Conservation (phyloP, 2,888 invertebrate genomes). For the Muschampia plurimacula region DNA sequence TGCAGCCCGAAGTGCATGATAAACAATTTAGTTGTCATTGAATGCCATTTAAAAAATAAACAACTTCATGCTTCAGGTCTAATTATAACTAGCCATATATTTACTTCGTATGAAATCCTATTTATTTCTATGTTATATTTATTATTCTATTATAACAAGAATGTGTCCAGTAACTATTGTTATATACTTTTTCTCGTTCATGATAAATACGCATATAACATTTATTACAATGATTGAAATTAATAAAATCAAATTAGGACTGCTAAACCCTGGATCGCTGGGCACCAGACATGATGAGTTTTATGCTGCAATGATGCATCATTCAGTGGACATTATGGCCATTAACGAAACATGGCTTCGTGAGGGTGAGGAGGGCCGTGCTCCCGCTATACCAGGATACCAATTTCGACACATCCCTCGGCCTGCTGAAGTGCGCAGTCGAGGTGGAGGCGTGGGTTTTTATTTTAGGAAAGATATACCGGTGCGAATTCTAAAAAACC, state of each 20-base stretch:
- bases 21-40: too few relatives aligned
- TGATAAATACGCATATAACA: background rate
- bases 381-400: background rate
- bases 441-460: conserved; percentile 3
- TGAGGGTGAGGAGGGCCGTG: background rate
- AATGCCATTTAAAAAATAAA: too few relatives aligned
- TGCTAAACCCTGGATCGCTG: background rate
- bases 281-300: conserved; percentile 3
- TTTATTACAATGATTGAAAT: background rate
- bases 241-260: background rate
- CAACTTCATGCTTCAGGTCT: too few relatives aligned
- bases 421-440: background rate
- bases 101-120: background rate
- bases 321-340: background rate
- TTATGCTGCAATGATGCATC: background rate
- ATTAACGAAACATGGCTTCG: conserved; percentile 4
- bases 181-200: background rate
- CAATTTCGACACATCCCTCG: background rate
- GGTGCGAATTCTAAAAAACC: background rate
- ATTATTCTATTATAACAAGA: too few relatives aligned
- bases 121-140: background rate
- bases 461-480: background rate
- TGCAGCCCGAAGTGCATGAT: too few relatives aligned
- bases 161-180: background rate
- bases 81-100: too few relatives aligned